phyloP scores from a whole-genome alignment of 2,113 vertebrate species.

The Pardalotus punctatus region DNA sequence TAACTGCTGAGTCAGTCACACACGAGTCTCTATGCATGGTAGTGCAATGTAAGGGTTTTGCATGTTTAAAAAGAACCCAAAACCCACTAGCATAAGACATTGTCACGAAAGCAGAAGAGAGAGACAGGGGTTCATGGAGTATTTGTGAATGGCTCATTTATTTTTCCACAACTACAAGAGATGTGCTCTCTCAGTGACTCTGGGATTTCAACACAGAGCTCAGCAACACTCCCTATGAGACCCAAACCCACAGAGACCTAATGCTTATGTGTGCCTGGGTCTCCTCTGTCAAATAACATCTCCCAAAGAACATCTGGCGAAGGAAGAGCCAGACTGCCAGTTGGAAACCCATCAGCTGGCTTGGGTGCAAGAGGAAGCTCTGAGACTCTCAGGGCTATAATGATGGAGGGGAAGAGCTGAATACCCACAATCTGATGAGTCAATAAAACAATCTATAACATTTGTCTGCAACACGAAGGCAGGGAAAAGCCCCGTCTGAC shows the following conservation, averaged over 20 bases:
- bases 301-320: neutral
- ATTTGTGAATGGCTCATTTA: conserved; percentile 14
- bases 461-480: neutral
- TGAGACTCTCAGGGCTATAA: neutral
- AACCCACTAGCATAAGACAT: neutral
- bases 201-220: neutral
- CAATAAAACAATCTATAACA: neutral
- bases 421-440: neutral
- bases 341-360: neutral
- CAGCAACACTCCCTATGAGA: neutral
- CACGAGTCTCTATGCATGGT: rapidly evolving
- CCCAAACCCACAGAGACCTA: neutral
- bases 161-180: neutral
- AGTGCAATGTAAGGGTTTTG: neutral
- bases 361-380: neutral
- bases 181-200: neutral
- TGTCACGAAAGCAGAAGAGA: neutral
- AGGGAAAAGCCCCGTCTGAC: neutral
- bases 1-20: neutral
- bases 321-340: neutral
- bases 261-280: neutral
- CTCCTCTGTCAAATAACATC: neutral
- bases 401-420: neutral
- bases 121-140: neutral
- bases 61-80: neutral